These are phyloP conservation scores for Seira sanloemensis DNA, from an alignment of 2,888 invertebrate species.

Conservation along the genomic window DNA sequence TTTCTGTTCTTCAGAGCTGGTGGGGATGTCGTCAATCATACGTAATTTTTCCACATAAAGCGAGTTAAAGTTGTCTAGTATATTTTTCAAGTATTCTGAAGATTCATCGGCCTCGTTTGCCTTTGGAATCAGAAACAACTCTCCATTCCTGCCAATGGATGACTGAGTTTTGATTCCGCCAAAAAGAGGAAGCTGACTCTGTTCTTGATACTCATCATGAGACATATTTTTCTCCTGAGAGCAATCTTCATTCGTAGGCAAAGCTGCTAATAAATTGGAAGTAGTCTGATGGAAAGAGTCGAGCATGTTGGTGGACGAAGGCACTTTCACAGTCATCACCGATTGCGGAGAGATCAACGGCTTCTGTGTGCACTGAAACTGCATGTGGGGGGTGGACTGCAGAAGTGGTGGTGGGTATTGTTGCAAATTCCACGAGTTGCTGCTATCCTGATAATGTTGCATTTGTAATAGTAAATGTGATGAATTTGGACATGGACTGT, in stretches of 20 bases:
- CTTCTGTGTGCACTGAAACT: constrained; percentile 7
- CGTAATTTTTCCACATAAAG: constrained; percentile 61
- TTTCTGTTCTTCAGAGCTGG: constrained; percentile 34
- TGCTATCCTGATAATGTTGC: constrained; percentile 37
- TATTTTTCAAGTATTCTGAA: constrained; percentile 42
- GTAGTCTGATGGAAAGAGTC: not conserved
- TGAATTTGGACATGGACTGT: constrained; percentile 54
- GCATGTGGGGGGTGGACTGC: not conserved
- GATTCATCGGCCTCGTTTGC: constrained; percentile 23
- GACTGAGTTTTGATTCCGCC: not conserved
- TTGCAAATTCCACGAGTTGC: not conserved
- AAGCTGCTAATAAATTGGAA: not conserved
- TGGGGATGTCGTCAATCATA: constrained; percentile 51
- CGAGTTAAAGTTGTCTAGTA: constrained; percentile 59
- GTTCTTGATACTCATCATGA: not conserved
- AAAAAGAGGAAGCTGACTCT: not conserved
- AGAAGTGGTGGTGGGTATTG: not conserved
- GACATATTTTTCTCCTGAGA: not conserved
- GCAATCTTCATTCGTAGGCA: not conserved
- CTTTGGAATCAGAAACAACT: not conserved
- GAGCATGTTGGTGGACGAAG: constrained; percentile 18
- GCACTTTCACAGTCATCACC: constrained; percentile 58
- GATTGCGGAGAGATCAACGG: constrained; percentile 50
- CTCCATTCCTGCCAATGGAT: not conserved
- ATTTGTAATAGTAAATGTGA: constrained; percentile 40